phyloP scores from a whole-genome alignment of 2,797 vertebrate species.

The Bradypodion pumilum region DNA sequence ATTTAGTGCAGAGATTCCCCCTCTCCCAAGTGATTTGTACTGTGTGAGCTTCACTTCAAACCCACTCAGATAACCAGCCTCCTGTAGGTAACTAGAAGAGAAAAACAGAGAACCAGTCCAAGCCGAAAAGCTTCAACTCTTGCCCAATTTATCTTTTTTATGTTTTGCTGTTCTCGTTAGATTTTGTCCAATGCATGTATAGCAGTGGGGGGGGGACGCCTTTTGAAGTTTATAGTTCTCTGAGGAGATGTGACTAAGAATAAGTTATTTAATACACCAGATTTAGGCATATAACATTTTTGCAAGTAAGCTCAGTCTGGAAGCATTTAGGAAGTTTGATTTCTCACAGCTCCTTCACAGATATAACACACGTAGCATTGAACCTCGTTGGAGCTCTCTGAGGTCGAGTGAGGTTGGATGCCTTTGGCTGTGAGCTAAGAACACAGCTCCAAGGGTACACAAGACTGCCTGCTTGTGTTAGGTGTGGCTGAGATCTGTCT shows the following conservation, averaged over 20 bases:
- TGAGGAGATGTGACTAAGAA: neutral
- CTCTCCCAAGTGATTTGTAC: too few species aligned
- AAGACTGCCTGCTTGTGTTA: neutral
- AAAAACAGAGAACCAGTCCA: neutral
- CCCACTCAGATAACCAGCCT: neutral
- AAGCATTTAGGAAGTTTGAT: neutral
- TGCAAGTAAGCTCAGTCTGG: neutral
- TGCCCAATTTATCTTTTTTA: neutral
- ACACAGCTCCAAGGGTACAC: neutral
- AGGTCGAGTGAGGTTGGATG: constrained; percentile 1
- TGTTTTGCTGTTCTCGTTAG: neutral
- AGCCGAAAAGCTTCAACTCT: neutral
- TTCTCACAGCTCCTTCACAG: neutral
- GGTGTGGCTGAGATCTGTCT: constrained; percentile 19
- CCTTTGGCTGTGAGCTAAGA: neutral
- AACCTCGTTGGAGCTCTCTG: neutral
- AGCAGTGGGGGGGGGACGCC: neutral
- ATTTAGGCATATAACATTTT: neutral
- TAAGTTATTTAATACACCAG: neutral
- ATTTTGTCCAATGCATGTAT: neutral
- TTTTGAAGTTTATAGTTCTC: neutral
- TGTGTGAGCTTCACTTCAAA: neutral
- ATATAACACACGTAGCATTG: neutral
- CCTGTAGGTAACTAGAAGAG: neutral
- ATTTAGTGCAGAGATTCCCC: neutral